phyloP scores from a whole-genome alignment of 2,797 vertebrate genomes.

The Phalanger gymnotis region DNA sequence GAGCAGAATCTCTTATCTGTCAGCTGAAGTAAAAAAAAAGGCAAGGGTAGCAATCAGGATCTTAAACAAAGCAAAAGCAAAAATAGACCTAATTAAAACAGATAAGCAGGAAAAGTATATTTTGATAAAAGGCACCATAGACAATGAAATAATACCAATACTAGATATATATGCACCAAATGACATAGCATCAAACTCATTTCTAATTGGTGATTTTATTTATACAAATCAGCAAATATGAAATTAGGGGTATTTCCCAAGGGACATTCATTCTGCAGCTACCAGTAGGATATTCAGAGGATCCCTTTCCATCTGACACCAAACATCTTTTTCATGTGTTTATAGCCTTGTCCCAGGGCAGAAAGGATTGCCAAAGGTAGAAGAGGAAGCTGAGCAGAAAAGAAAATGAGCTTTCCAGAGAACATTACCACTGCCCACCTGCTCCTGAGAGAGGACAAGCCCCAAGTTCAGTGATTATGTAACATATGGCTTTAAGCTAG shows the following conservation, averaged over 20 bases:
- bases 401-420: not conserved
- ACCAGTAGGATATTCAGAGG: not conserved
- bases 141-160: not conserved
- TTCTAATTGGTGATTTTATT: not conserved
- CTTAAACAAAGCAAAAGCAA: not conserved
- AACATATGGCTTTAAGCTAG: not conserved
- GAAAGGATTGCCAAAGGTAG: not conserved
- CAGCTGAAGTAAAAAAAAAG: not conserved
- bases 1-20: not conserved
- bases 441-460: not conserved
- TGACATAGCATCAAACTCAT: not conserved
- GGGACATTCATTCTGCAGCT: not conserved
- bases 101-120: not conserved
- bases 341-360: not conserved
- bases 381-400: not conserved
- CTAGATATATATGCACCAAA: not conserved
- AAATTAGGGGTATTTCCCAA: conserved; percentile 7
- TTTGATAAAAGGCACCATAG: not conserved
- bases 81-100: not conserved
- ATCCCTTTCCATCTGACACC: not conserved
- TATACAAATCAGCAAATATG: conserved; percentile 10
- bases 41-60: not conserved
- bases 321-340: not conserved
- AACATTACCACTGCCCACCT: not conserved
- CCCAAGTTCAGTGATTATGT: not conserved